These are phyloP conservation scores for Plutomurus gul DNA, from an alignment of 1,140 invertebrate genomes.

Conservation along the genomic window DNA sequence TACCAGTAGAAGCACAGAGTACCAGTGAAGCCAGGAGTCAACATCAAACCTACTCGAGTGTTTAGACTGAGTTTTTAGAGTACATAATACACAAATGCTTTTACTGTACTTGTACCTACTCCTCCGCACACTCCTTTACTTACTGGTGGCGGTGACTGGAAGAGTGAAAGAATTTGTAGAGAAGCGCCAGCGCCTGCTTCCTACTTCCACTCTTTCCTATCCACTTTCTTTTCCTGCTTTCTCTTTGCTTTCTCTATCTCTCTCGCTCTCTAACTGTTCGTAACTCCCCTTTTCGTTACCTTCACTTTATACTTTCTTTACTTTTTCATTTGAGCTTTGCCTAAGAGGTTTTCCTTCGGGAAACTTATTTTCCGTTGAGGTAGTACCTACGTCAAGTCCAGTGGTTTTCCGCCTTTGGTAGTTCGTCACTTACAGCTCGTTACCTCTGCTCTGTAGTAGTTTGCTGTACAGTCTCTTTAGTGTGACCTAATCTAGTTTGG, in stretches of 20 bases:
- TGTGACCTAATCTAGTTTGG: not conserved
- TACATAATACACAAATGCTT: not conserved
- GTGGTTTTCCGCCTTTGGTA: not conserved
- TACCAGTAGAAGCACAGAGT: not conserved
- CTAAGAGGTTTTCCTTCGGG: constrained; percentile 9
- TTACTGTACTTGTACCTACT: not conserved
- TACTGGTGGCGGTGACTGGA: not conserved
- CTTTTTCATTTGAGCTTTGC: not conserved
- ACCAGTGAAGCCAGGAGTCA: constrained; percentile 6
- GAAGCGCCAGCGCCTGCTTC: constrained; percentile 7
- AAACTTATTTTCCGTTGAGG: constrained; percentile 26
- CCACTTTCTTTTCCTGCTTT: not conserved
- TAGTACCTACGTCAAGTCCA: not conserved
- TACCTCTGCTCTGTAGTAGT: too few species aligned
- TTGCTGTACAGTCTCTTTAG: not conserved
- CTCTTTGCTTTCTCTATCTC: not conserved
- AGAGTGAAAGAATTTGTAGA: constrained; percentile 9
- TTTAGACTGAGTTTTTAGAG: constrained; percentile 19
- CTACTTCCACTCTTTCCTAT: not conserved
- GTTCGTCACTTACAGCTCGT: not conserved
- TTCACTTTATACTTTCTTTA: not conserved
- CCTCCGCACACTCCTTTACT: constrained; percentile 9
- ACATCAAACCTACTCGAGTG: constrained; percentile 20
- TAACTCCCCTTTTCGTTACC: too few species aligned
- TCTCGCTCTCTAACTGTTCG: not conserved